phyloP scores from a whole-genome alignment of 2,888 invertebrate species.

The Ochropleura plecta region DNA sequence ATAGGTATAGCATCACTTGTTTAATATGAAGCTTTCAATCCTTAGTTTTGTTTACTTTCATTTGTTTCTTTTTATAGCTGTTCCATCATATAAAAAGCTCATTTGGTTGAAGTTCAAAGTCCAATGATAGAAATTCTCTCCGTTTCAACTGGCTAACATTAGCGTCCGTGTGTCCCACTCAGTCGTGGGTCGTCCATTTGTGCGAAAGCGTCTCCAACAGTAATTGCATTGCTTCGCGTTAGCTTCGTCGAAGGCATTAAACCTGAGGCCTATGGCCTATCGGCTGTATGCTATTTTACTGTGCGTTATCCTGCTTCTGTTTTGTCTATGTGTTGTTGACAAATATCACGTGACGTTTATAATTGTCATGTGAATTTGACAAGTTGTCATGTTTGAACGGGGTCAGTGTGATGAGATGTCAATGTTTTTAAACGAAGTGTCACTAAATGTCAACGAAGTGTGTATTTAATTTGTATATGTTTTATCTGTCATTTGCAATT shows the following conservation, averaged over 20 bases:
- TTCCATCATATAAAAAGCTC: not conserved
- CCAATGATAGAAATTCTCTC: slow-evolving; percentile 27
- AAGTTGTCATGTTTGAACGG: slow-evolving; percentile 8
- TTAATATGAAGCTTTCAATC: not conserved
- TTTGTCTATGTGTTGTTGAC: slow-evolving; percentile 37
- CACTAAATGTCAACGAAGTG: no score
- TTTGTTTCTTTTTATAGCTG: not conserved
- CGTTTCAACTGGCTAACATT: slow-evolving; percentile 29
- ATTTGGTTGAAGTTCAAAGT: not conserved
- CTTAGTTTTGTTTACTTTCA: not conserved
- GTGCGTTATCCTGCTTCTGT: slow-evolving; percentile 62
- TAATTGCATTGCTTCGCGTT: slow-evolving; percentile 70
- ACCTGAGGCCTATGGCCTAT: slow-evolving; percentile 63
- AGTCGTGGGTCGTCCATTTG: slow-evolving; percentile 68
- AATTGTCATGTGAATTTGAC: not conserved
- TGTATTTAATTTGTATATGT: not conserved
- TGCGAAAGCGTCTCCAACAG: slow-evolving; percentile 72
- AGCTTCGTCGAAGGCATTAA: slow-evolving; percentile 66
- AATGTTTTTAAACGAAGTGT: not conserved
- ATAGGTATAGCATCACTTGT: no score
- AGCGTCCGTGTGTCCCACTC: slow-evolving; percentile 66
- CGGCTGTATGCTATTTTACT: slow-evolving; percentile 49
- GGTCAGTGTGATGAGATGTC: not conserved
- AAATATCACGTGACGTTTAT: slow-evolving; percentile 8
- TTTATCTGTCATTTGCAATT: not conserved